Base-by-base conservation (phyloP, 1,140 invertebrate genomes). In the Xylocopa sonorina region DNA sequence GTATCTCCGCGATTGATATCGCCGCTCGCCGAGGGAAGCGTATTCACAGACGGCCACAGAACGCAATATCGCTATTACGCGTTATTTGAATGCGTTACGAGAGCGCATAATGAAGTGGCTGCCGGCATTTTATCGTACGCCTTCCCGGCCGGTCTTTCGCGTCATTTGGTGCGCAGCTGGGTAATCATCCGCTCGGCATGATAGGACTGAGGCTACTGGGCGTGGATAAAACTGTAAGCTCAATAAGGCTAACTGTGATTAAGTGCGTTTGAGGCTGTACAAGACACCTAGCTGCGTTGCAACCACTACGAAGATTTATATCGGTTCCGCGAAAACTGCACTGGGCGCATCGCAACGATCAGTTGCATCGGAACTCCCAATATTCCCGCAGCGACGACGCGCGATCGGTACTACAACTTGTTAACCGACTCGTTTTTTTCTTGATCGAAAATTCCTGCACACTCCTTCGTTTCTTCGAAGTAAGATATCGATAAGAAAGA, bases 161-260 rank as follows among this genome's bases (percentile, higher is more conserved):
- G 87, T 90, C 86, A 90, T 89, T 90, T 87, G 84, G 79, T 87
- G 78, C 88, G 84, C 86, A 88, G 88, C 89, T 89, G 87, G 88
- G 87, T 91, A 90, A 92, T 92, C 90, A 91, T 90, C 81, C 88
- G 87, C 77, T 84, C 86, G 86, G 85, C 85, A 87, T 88, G 88
- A 91, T 90, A 90, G 87, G 84, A 84, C 80, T 87, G 87, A 88
- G 84, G 91, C 91, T 92, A 92, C 92, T 89, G 91, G 90, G 90
- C 90, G 89, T 92, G 90, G 90, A 92, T 91, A 92, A 91, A 91
- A 90, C 87, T 88, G 88, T 83, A 86, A 88, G 86, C 84, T 88
- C 81, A 85, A 86, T 87, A 84, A 88, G 83, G 86, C 88, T 89
- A 88, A 88, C 85, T 84, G 86, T 89, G 88, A 88, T 88, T 84